Conservation (phyloP, 2,113 vertebrate species). For the Malurus elegans region DNA sequence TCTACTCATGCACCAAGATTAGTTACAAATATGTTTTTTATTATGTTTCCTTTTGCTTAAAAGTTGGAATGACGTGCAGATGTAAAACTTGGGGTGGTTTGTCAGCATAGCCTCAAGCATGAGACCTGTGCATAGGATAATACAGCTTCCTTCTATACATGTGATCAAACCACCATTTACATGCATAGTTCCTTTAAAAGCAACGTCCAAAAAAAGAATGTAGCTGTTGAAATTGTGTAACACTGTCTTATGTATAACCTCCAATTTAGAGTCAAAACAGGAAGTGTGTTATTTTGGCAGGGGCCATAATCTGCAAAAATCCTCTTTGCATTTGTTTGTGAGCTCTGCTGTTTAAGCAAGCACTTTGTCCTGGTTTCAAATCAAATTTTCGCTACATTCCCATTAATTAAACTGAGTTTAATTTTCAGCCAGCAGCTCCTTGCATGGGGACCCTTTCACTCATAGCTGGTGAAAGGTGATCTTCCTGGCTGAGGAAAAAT, state of each 20-base stretch:
- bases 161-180: not conserved
- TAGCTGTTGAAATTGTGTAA: not conserved
- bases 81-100: not conserved
- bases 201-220: not conserved
- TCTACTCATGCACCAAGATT: not conserved
- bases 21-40: not conserved
- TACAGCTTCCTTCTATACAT: not conserved
- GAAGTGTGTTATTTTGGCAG: not conserved
- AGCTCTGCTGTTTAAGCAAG: not conserved
- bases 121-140: not conserved
- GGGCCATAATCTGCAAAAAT: not conserved
- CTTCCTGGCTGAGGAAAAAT: not conserved
- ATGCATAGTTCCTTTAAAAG: not conserved
- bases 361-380: slow-evolving; percentile 6
- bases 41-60: not conserved
- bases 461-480: not conserved
- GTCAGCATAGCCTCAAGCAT: not conserved
- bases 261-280: not conserved
- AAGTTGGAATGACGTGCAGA: not conserved
- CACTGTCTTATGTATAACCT: not conserved
- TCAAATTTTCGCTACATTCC: not conserved
- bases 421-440: not conserved
- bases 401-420: not conserved
- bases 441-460: not conserved
- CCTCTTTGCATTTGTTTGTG: not conserved